Evolutionary conservation across 2,888 invertebrate genomes (phyloP).

Genomic region (Meteorus cinctellus): DNA sequence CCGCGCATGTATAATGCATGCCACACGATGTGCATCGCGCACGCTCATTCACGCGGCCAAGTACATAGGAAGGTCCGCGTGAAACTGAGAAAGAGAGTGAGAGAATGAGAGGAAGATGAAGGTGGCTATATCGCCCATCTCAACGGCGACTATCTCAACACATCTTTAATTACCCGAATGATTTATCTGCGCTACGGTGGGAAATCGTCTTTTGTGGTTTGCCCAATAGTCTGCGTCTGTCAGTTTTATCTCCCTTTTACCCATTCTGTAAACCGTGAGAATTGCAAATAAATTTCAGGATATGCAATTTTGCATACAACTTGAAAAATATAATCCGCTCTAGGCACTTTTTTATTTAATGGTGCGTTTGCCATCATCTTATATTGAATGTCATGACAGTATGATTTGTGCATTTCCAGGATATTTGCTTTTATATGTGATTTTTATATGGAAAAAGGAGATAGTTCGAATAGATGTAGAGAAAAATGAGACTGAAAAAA

Average conservation of each 20-base stretch:
- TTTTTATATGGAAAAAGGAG: too few species aligned
- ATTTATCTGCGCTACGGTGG: constrained; percentile 60
- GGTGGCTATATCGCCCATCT: constrained; percentile 43
- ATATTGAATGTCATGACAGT: neutral
- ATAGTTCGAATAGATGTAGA: too few species aligned
- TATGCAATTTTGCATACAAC: neutral
- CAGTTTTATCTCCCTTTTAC: neutral
- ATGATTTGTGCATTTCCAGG: too few species aligned
- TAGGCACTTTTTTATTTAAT: neutral
- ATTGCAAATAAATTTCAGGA: neutral
- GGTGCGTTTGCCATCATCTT: neutral
- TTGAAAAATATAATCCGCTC: neutral
- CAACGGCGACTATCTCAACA: constrained; percentile 59
- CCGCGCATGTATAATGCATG: constrained; percentile 58
- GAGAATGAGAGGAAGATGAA: constrained; percentile 15
- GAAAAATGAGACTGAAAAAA: too few species aligned
- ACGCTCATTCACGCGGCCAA: constrained; percentile 53
- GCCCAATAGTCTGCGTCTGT: neutral
- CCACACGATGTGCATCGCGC: constrained; percentile 44
- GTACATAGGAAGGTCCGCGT: constrained; percentile 11
- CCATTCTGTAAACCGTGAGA: neutral
- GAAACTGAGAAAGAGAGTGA: constrained; percentile 31
- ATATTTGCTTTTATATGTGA: too few species aligned
- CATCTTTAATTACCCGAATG: constrained; percentile 66
- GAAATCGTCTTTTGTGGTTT: constrained; percentile 51